A percentile compares a stretch with the other conserved stretches of the same genome.
Evolutionary conservation across 2,888 invertebrate species (phyloP).

Genomic region (Elegia similella): DNA sequence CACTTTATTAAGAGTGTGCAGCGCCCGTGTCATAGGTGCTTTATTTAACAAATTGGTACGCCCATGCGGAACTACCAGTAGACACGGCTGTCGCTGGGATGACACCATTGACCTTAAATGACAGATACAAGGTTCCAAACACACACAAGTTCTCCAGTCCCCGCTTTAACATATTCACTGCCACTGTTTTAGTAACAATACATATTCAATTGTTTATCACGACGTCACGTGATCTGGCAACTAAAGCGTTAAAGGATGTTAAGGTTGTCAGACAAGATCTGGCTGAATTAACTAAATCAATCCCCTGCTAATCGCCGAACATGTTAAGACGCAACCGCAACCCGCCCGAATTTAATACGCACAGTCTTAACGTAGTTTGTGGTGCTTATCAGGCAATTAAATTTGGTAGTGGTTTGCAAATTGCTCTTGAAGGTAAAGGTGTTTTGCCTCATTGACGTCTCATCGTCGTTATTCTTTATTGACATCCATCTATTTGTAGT

Average conservation of each 20-base stretch:
- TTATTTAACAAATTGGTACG: too few relatives aligned
- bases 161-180: too few relatives aligned
- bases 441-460: neutral
- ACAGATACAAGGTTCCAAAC: neutral
- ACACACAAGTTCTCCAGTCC: neutral
- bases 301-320: neutral
- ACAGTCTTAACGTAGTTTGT: conserved; percentile 1
- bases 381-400: conserved; percentile 6
- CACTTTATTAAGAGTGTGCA: too few relatives aligned
- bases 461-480: neutral
- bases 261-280: neutral
- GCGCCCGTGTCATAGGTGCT: too few relatives aligned
- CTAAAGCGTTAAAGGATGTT: neutral
- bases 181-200: too few relatives aligned
- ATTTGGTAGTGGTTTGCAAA: conserved; percentile 7
- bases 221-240: too few relatives aligned
- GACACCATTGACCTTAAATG: too few relatives aligned
- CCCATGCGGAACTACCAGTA: too few relatives aligned
- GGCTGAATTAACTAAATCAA: conserved; percentile 4
- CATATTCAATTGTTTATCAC: too few relatives aligned
- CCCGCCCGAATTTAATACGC: neutral
- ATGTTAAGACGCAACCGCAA: conserved; percentile 10
- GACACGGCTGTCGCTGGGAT: too few relatives aligned
- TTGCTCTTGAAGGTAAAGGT: neutral
- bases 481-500: neutral